phyloP scores from a whole-genome alignment of 92 coral and sea anemone genomes.

The Bergia puertoricense region DNA sequence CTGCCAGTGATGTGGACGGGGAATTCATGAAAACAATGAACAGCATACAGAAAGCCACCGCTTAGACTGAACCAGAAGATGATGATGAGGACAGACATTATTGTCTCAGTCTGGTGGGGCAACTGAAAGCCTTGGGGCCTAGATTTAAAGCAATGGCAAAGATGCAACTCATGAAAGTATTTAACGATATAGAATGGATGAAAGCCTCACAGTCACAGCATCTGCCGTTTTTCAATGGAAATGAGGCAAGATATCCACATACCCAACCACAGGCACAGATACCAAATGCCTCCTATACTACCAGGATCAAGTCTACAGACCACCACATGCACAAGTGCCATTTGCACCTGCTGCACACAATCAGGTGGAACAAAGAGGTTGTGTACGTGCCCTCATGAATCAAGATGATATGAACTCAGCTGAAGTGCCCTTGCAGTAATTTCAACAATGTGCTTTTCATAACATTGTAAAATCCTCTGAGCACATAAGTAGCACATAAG shows the following conservation, averaged over 20 bases:
- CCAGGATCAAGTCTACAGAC: not conserved
- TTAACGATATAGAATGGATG: conserved; percentile 35
- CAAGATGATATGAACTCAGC: too few species aligned
- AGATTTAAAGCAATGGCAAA: conserved; percentile 19
- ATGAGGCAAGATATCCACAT: conserved; percentile 15
- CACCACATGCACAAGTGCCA: not conserved
- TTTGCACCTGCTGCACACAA: not conserved
- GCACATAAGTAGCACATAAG: too few species aligned
- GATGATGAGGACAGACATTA: conserved; percentile 21
- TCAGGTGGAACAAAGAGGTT: conserved; percentile 16
- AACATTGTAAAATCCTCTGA: too few species aligned
- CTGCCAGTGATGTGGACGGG: too few species aligned
- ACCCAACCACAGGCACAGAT: not conserved
- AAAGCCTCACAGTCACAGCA: conserved; percentile 19
- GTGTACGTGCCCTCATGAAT: not conserved
- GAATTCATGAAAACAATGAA: too few species aligned
- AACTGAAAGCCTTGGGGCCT: conserved; percentile 23
- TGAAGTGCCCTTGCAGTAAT: conserved; percentile 23
- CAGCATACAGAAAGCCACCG: too few species aligned
- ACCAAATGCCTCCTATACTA: not conserved
- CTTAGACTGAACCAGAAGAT: not conserved
- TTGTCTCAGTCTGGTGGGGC: conserved; percentile 34
- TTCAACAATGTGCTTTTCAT: not conserved
- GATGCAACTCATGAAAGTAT: conserved; percentile 40
- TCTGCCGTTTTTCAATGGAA: not conserved